Evolutionary conservation across 2,888 invertebrate genomes (phyloP).

Genomic region (Polietes domitor): DNA sequence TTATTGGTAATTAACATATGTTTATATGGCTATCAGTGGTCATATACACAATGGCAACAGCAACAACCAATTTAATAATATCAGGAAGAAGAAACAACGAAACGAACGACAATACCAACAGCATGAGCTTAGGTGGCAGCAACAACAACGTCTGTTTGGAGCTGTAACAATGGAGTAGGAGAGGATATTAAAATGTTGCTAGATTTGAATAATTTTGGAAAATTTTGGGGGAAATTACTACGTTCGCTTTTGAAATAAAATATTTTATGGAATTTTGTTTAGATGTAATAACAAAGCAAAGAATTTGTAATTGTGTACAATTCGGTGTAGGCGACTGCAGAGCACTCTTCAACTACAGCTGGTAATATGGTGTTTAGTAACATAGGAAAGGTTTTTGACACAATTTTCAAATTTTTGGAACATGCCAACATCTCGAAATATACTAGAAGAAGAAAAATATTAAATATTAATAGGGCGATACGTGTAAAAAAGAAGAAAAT

Average conservation of each 20-base stretch:
- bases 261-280: background rate
- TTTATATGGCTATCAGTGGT: conserved; percentile 41
- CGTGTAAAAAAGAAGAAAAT: no score
- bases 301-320: no score
- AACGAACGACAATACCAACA: background rate
- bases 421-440: no score
- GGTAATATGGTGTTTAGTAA: no score
- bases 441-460: no score
- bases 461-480: no score
- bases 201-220: background rate
- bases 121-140: no score
- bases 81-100: conserved; percentile 3
- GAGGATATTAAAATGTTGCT: background rate
- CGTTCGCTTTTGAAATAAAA: background rate
- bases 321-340: no score
- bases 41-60: background rate
- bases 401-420: no score
- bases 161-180: background rate
- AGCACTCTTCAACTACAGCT: no score
- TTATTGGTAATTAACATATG: conserved; percentile 51
- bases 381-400: no score
- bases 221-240: background rate
- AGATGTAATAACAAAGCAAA: background rate
- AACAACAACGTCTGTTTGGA: background rate
- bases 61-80: conserved; percentile 34